These are phyloP conservation scores for Drosophila sp. DNA, from an alignment of 1,140 invertebrate genomes.

Conservation along the genomic window DNA sequence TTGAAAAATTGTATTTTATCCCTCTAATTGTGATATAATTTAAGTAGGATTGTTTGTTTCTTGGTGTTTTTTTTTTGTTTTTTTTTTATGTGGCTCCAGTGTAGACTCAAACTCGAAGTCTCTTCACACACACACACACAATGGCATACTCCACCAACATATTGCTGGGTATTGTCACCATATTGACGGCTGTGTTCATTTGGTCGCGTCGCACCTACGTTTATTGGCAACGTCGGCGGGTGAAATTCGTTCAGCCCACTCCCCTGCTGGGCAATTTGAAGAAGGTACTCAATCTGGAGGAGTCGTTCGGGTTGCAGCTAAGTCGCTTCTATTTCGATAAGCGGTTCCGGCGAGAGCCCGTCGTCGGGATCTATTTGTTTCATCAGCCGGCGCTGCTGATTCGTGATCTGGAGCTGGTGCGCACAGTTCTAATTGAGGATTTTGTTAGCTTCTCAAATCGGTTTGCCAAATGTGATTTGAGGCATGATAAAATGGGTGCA, in stretches of 20 bases:
- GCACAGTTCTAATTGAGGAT: constrained; percentile 84
- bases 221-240: constrained; percentile 77
- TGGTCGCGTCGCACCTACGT: constrained; percentile 81
- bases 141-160: constrained; percentile 75
- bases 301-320: constrained; percentile 71
- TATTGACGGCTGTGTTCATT: constrained; percentile 73
- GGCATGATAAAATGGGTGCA: constrained; percentile 72
- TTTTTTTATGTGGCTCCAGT: constrained; percentile 21
- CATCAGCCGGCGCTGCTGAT: constrained; percentile 84
- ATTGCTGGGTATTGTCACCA: constrained; percentile 70
- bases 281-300: constrained; percentile 69
- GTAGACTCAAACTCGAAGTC: constrained; percentile 5
- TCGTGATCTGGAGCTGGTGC: constrained; percentile 84
- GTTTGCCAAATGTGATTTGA: constrained; percentile 66
- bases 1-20: constrained; percentile 22
- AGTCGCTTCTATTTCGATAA: constrained; percentile 73
- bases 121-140: constrained; percentile 3
- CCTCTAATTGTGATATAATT: constrained; percentile 65
- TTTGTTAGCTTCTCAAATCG: constrained; percentile 83
- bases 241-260: constrained; percentile 76
- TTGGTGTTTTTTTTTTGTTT: constrained; percentile 55
- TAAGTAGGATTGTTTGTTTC: constrained; percentile 38
- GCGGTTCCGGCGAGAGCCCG: constrained; percentile 68
- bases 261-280: constrained; percentile 73
- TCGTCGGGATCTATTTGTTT: constrained; percentile 83